Conservation (phyloP, 2,797 vertebrate species). For the Uromys caudimaculatus region DNA sequence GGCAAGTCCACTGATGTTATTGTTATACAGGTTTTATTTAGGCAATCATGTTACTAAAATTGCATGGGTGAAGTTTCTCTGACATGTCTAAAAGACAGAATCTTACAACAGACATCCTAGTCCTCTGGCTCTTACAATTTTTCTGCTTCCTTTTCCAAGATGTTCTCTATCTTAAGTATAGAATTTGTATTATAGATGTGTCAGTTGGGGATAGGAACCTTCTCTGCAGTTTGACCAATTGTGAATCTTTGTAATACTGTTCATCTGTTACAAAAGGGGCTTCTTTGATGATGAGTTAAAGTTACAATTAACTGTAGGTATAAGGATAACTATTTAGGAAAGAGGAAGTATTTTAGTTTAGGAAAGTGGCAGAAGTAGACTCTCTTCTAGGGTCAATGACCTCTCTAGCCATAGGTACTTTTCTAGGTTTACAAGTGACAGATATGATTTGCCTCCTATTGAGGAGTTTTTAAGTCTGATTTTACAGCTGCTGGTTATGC, state of each 20-base stretch:
- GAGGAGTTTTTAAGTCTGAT: too few species aligned
- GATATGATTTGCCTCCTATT: not conserved
- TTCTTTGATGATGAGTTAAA: not conserved
- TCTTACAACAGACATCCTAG: not conserved
- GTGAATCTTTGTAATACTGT: not conserved
- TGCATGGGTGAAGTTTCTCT: not conserved
- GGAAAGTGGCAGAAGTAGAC: not conserved
- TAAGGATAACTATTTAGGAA: not conserved
- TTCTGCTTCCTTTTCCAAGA: not conserved
- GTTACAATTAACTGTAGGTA: not conserved
- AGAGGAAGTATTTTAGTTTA: not conserved
- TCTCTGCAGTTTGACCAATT: not conserved
- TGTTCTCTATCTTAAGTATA: not conserved
- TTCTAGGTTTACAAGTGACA: not conserved
- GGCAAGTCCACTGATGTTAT: too few species aligned
- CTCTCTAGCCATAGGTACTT: not conserved
- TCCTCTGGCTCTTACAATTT: not conserved
- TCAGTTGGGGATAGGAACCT: not conserved
- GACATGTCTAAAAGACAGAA: not conserved
- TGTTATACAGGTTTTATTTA: not conserved
- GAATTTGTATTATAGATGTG: not conserved
- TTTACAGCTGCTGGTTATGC: too few species aligned
- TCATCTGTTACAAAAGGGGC: not conserved
- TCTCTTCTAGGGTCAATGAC: not conserved
- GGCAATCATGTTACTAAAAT: not conserved